Conservation (phyloP, 2,113 vertebrate genomes). For the Mustela nigripes region DNA sequence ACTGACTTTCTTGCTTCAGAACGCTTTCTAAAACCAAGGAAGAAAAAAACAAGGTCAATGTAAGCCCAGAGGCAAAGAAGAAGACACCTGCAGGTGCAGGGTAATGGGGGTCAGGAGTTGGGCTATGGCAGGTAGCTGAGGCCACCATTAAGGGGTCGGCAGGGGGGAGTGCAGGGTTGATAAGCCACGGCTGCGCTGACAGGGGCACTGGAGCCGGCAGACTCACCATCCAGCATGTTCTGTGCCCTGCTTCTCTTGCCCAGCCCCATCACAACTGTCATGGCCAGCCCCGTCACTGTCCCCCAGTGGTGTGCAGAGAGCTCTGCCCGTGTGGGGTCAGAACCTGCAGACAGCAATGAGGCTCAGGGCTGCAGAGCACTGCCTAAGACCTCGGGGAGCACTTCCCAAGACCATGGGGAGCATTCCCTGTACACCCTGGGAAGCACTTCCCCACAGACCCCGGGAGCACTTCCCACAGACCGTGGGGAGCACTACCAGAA, state of each 20-base stretch:
- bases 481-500: accelerated
- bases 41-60: background rate
- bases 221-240: conserved; percentile 18
- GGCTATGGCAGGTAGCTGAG: background rate
- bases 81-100: no score
- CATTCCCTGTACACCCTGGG: no score
- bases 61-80: background rate
- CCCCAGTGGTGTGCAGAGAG: conserved; percentile 18
- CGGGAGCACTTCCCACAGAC: no score
- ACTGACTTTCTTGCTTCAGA: background rate
- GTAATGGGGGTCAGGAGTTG: background rate
- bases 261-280: background rate
- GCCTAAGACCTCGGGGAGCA: background rate
- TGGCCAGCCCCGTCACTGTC: background rate
- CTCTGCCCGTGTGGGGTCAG: background rate
- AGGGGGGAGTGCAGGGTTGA: background rate
- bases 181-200: background rate
- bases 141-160: background rate
- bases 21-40: background rate
- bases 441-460: no score
- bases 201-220: accelerated
- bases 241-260: conserved; percentile 13
- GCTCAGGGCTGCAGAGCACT: background rate
- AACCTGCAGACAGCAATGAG: background rate
- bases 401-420: no score